Conservation (phyloP, 53 echinoderm and acorn worm species). For the Actinopyga echinites region DNA sequence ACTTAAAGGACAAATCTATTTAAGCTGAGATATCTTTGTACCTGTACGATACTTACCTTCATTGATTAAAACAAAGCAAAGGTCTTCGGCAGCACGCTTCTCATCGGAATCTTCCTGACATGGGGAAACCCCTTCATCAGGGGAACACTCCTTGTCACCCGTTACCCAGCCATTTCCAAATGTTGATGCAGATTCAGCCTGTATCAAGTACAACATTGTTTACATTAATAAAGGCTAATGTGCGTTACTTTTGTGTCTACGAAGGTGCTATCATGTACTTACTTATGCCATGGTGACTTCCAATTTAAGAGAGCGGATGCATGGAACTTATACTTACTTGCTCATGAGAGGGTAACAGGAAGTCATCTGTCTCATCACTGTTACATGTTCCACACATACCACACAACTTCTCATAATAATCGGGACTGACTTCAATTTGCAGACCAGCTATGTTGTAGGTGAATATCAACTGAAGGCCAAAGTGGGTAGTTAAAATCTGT, state of each 20-base stretch:
- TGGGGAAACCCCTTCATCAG: neutral
- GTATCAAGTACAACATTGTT: neutral
- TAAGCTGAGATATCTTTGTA: too few relatives aligned
- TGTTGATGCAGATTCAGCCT: neutral
- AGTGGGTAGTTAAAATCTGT: neutral
- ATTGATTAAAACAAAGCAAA: neutral
- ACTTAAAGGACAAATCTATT: too few relatives aligned
- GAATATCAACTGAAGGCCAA: neutral
- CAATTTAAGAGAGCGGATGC: too few relatives aligned
- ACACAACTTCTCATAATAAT: neutral
- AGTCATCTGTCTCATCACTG: neutral
- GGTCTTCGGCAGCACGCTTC: neutral
- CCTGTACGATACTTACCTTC: too few relatives aligned
- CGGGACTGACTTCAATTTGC: neutral
- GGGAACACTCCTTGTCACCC: neutral
- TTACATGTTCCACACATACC: neutral
- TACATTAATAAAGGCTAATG: neutral
- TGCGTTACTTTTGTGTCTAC: too few relatives aligned
- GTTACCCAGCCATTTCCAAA: neutral
- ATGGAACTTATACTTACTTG: neutral
- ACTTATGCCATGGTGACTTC: too few relatives aligned
- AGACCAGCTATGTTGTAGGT: neutral
- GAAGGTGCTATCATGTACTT: too few relatives aligned
- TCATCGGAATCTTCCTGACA: neutral
- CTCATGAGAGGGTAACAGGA: neutral